Base-by-base conservation (phyloP, 1,140 invertebrate genomes). In the Formica exsecta region DNA sequence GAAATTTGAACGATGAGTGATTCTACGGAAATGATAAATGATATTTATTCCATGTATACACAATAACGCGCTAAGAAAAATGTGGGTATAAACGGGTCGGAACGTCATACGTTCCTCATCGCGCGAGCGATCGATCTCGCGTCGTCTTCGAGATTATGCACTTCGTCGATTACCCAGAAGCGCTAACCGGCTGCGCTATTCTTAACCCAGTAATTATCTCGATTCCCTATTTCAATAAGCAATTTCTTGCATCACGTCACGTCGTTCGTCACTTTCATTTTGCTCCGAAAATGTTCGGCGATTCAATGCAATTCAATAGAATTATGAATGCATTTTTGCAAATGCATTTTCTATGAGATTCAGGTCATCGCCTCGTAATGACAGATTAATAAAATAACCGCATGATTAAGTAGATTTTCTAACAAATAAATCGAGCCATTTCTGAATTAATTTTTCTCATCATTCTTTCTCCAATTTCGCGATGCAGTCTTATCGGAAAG, bases 31-130 rank as follows among this genome's bases (percentile, higher is more conserved):
- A 74, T 61, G 68, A 80, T 86, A 70, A 75, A 74, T 36, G 66
- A 54, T 36, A 59, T 86, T 89, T 89, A 89, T 89, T 87, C 36
- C 73, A 74, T 75, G 25, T 79, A 87, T 51, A 51, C 48, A 51
- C 57, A 89, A 70, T 79, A 77, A 79, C 38, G 36, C 7, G 13
- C 36, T 89, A 89, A 57, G 64, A 89, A 76, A 89, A 89, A 77
- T 19, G 25, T 83, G 48, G 29, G 41, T 89, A 83, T n/a, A 83
- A 89, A 89, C 62, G 54, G 25, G 22, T 32, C 61, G 1, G 62
- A 62, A 57, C 8, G 32, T 70, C 57, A 16, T 32, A 71, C 36
- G 25, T 70, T 68, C 22, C 25, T 77, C 57, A 51, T 73, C 41
- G 25, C 16, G 32, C 13, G 29, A 66, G 44, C 41, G 68, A 81